Percentiles rank a stretch among this genome's conserved stretches.
Conservation (phyloP, 2,113 vertebrate genomes). For the Onychostoma macrolepis region DNA sequence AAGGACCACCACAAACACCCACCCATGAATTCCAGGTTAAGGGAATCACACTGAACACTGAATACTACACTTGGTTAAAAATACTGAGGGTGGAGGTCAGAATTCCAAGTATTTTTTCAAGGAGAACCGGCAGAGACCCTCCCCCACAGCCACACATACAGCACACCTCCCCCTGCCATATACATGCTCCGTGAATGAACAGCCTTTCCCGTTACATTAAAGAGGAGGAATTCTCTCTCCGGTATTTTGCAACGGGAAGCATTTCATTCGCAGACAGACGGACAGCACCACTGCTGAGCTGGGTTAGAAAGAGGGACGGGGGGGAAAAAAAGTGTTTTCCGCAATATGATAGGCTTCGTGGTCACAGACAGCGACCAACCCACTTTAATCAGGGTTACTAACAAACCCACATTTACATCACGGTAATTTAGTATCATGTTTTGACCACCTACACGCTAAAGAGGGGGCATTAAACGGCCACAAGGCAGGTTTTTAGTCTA, state of each 20-base stretch:
- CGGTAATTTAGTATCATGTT: background rate
- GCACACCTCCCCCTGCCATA: constrained; percentile 47
- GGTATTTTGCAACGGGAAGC: background rate
- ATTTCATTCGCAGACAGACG: background rate
- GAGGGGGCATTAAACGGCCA: background rate
- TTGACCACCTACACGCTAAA: background rate
- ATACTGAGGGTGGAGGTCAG: constrained; percentile 19
- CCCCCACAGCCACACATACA: constrained; percentile 27
- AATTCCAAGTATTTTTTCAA: constrained; percentile 56
- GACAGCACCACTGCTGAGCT: background rate
- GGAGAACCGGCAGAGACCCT: constrained; percentile 39
- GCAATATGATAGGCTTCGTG: constrained; percentile 34
- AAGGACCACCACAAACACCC: background rate
- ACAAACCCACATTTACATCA: constrained; percentile 22
- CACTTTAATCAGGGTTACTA: constrained; percentile 14
- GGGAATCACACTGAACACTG: background rate
- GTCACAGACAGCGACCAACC: background rate
- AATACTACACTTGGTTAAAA: constrained; percentile 15
- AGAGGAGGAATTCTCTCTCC: background rate
- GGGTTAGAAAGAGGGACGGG: background rate
- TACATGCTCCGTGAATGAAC: background rate
- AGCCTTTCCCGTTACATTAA: background rate
- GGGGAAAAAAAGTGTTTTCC: background rate
- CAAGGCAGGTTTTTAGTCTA: background rate
- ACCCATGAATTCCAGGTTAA: background rate